These are phyloP conservation scores for Barbus barbus DNA, from an alignment of 2,113 vertebrate species.

Conservation along the genomic window DNA sequence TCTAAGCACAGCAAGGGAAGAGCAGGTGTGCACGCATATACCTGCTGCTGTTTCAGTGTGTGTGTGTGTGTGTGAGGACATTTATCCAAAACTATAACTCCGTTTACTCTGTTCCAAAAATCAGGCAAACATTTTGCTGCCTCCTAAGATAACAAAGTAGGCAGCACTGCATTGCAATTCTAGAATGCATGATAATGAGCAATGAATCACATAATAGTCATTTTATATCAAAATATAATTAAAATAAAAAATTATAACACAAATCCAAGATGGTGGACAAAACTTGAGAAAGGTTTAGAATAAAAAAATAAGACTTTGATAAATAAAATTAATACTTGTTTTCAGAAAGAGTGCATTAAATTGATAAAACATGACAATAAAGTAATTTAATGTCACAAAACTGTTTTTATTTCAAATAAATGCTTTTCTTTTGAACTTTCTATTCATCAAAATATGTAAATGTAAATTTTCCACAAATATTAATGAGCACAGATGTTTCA, in stretches of 20 bases:
- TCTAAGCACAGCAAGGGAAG: slow-evolving; percentile 5
- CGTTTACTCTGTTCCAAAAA: not conserved
- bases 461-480: not conserved
- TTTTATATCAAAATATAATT: too few relatives aligned
- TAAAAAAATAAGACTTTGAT: not conserved
- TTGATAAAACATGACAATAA: too few relatives aligned
- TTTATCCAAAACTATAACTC: not conserved
- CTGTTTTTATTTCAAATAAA: not conserved
- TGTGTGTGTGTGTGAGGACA: not conserved
- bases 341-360: too few relatives aligned
- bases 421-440: not conserved
- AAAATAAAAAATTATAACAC: too few relatives aligned
- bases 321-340: too few relatives aligned
- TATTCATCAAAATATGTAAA: not conserved
- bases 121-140: not conserved
- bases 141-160: not conserved
- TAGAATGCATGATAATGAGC: not conserved
- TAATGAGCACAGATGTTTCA: not conserved
- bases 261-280: not conserved
- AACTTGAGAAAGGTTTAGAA: not conserved
- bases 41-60: slow-evolving; percentile 8
- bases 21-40: slow-evolving; percentile 11
- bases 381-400: not conserved
- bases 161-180: not conserved
- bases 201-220: too few relatives aligned